Conservation (phyloP, 2,888 invertebrate genomes). For the Euproctis similis region DNA sequence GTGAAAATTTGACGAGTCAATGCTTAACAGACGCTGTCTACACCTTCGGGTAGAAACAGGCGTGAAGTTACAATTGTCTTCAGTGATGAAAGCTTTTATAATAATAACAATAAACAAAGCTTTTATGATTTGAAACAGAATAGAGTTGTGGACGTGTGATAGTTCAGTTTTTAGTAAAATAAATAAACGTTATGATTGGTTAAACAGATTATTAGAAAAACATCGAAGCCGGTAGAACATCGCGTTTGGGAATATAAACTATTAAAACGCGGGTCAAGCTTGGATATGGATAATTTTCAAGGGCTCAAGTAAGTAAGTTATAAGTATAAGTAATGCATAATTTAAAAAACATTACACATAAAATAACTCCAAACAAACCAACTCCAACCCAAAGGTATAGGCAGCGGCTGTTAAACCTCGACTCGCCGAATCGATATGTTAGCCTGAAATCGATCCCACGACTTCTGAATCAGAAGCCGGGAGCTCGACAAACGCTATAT, state of each 20-base stretch:
- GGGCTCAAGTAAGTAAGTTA: neutral
- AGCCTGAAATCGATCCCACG: no score
- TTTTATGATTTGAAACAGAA: constrained; percentile 70
- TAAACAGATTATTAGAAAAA: constrained; percentile 69
- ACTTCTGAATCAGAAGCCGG: no score
- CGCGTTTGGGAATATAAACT: constrained; percentile 50
- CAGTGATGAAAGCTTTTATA: constrained; percentile 59
- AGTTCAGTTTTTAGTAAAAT: constrained; percentile 62
- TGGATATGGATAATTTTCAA: constrained; percentile 4
- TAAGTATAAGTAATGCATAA: constrained; percentile 6
- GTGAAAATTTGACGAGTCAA: no score
- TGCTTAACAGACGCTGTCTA: no score
- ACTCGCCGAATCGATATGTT: no score
- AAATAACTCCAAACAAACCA: no score
- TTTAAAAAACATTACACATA: no score
- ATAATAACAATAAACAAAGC: constrained; percentile 59
- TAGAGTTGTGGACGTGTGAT: constrained; percentile 66
- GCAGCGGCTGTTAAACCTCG: no score
- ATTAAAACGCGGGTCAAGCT: constrained; percentile 35
- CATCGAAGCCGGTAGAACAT: constrained; percentile 56
- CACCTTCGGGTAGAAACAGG: no score
- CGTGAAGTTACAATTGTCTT: no score
- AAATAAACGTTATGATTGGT: constrained; percentile 71
- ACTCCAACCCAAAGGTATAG: no score
- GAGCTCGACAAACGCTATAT: no score